Conservation (phyloP, 2,888 invertebrate species). For the Andrena fulva region DNA sequence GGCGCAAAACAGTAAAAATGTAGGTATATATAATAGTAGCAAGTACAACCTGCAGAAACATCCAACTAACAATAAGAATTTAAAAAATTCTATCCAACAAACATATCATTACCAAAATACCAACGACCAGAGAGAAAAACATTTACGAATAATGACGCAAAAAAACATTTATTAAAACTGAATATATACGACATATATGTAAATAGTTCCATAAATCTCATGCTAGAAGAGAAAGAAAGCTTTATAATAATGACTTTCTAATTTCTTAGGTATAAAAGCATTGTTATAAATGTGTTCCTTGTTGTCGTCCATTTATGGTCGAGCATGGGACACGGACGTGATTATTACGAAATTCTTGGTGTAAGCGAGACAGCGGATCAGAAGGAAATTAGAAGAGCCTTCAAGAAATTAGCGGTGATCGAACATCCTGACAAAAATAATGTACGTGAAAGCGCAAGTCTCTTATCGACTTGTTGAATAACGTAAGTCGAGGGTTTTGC, state of each 20-base stretch:
- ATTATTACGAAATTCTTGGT: constrained; percentile 90
- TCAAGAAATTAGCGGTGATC: constrained; percentile 91
- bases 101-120: too few relatives aligned
- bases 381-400: constrained; percentile 91
- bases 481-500: constrained; percentile 23
- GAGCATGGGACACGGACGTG: constrained; percentile 81
- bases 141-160: background rate
- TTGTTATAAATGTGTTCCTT: constrained; percentile 9
- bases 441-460: constrained; percentile 80
- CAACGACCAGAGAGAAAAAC: too few relatives aligned
- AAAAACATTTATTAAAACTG: background rate
- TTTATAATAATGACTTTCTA: background rate
- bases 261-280: constrained; percentile 7
- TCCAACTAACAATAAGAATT: too few relatives aligned
- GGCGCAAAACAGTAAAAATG: constrained; percentile 2
- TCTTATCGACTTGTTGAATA: constrained; percentile 32
- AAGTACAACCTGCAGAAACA: too few relatives aligned
- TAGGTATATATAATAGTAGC: background rate
- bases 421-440: constrained; percentile 92
- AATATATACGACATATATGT: background rate
- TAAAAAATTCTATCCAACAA: too few relatives aligned
- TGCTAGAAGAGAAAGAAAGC: background rate
- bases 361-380: constrained; percentile 88
- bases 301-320: constrained; percentile 36
- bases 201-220: background rate